Evolutionary conservation across 2,888 invertebrate species (phyloP).

Genomic region (Drosophila pseudotakahashii): DNA sequence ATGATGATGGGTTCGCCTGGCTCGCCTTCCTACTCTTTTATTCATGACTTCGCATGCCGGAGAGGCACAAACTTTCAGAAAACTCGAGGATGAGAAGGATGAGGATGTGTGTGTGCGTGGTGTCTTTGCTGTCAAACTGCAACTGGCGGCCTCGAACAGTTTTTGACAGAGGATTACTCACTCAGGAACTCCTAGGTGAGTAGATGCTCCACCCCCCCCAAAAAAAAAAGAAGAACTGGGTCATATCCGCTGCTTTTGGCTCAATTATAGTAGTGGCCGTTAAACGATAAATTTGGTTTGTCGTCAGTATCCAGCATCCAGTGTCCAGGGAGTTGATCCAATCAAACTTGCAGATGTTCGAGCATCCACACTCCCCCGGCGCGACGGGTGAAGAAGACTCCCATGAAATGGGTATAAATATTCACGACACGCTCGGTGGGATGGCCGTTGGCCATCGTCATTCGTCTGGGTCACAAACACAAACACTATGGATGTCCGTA

Average conservation of each 20-base stretch:
- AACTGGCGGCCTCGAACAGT: constrained; percentile 1
- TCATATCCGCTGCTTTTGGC: constrained; percentile 1
- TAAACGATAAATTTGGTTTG: constrained; percentile 41
- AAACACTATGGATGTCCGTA: constrained; percentile 16
- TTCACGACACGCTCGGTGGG: constrained; percentile 57
- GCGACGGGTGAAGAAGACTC: constrained; percentile 6
- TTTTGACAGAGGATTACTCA: constrained; percentile 10
- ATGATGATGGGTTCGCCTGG: constrained; percentile 11
- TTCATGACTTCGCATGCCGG: constrained; percentile 48
- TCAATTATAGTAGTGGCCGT: constrained; percentile 30
- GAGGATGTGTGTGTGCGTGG: too few species aligned
- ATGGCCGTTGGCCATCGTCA: not conserved
- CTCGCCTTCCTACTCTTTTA: constrained; percentile 20
- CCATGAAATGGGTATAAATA: constrained; percentile 69
- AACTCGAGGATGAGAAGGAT: not conserved
- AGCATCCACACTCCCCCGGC: not conserved
- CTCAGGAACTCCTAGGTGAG: not conserved
- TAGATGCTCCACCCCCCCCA: too few species aligned
- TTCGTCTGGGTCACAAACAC: constrained; percentile 17
- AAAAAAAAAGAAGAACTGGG: constrained; percentile 1
- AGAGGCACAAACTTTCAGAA: constrained; percentile 28
- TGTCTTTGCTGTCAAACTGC: constrained; percentile 1
- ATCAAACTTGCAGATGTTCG: constrained; percentile 37
- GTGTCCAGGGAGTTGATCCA: constrained; percentile 19
- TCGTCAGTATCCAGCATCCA: constrained; percentile 1